A percentile compares a stretch with the other conserved stretches of the same genome.
These are phyloP conservation scores for Sus cebifrons DNA, from an alignment of 2,797 vertebrate genomes.

Conservation along the genomic window DNA sequence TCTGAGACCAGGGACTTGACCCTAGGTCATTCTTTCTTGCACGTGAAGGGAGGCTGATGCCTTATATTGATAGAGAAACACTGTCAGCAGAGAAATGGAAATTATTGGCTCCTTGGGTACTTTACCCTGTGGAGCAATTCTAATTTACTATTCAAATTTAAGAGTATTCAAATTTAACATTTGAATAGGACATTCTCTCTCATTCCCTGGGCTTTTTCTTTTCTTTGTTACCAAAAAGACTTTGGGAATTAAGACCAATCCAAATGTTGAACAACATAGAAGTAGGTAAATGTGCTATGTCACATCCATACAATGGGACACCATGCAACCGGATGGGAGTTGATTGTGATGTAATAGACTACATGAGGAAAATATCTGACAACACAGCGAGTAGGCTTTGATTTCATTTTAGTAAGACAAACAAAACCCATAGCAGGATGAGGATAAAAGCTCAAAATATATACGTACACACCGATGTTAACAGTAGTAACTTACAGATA, in stretches of 20 bases:
- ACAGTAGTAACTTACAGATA: not conserved
- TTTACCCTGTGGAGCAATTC: slow-evolving; percentile 30
- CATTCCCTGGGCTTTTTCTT: not conserved
- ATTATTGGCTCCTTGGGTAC: not conserved
- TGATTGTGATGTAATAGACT: not conserved
- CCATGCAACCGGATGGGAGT: not conserved
- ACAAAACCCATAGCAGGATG: not conserved
- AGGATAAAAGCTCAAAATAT: not conserved
- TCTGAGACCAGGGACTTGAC: not conserved
- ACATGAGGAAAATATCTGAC: not conserved
- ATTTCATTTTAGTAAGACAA: slow-evolving; percentile 46
- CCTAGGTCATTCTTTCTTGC: not conserved
- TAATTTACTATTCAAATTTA: slow-evolving; percentile 50
- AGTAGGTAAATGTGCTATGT: not conserved
- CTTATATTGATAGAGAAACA: not conserved
- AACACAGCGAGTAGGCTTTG: not conserved
- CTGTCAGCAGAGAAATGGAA: not conserved
- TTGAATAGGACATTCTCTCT: not conserved
- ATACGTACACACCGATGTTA: not conserved
- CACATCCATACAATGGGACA: not conserved
- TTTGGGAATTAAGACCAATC: slow-evolving; percentile 11
- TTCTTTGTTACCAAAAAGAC: slow-evolving; percentile 13
- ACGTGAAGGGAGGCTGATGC: not conserved
- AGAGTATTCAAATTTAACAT: slow-evolving; percentile 17
- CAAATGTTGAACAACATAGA: not conserved